Base-by-base conservation (phyloP, 1,140 invertebrate genomes). In the Drepana arcuata region DNA sequence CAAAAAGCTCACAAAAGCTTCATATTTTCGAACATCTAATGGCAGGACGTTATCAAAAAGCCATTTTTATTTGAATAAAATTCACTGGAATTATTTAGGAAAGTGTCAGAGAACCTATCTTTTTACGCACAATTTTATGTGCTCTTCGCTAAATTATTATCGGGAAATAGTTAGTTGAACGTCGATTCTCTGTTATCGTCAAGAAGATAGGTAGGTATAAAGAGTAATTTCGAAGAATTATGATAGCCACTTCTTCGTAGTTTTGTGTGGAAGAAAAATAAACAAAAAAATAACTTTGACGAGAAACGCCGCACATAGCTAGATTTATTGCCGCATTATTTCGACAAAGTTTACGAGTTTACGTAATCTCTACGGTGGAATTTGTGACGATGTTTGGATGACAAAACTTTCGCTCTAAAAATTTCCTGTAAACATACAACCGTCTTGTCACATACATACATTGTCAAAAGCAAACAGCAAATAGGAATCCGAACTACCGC, bases 151-250 rank as follows among this genome's bases (percentile, higher is more conserved):
- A 35, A 54, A 64, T 51, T 51, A 21, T 4, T 21, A 21, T 72
- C 61, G 49, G 47, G 35, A 54, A 64, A 53, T 51, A 21, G 18
- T 21, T 5, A 9, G 4, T 5, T 4, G 9, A 5, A 21, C 9
- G 18, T 21, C 4, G 18, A 21, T 21, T 5, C 9, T 21, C 4
- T 9, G 18, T 5, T 21, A 21, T 21, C 9, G 9, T 21, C 9
- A 5, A 4, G 4, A 4, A 21, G 18, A 21, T 9, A 9, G 18
- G 18, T 9, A 21, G 18, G 9, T 5, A 21, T 21, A 65, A 61
- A 61, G 65, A 68, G 68, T 64, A 68, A 72, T 69, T 66, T 60
- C 45, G 41, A 59, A 66, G 56, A 75, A 68, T 72, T 70, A 68
- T 62, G 38, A 49, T 56, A 48, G 34, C 42, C 18, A 48, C 52